Evolutionary conservation across 37 sponge, comb jelly and placozoan species (phyloP).

Genomic region (Aphrocallistes beatrix): DNA sequence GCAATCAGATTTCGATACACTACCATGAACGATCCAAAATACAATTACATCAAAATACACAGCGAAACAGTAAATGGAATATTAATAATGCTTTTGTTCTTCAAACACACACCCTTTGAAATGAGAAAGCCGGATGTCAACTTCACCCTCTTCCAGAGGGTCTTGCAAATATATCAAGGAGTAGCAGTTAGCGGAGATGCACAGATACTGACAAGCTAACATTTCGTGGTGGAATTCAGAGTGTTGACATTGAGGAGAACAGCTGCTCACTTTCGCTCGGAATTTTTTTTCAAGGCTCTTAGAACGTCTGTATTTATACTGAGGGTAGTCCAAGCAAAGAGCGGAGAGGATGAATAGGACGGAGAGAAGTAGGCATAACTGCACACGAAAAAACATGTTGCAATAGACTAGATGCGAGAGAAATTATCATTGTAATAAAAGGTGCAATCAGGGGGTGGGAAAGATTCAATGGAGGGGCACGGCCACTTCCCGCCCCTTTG

Average conservation of each 20-base stretch:
- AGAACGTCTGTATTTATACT: background rate
- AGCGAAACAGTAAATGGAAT: background rate
- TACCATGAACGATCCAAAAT: too few relatives aligned
- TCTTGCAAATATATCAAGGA: background rate
- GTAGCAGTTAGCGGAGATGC: background rate
- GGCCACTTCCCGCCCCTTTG: too few relatives aligned
- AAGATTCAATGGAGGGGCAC: too few relatives aligned
- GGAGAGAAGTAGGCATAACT: too few relatives aligned
- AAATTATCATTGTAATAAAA: too few relatives aligned
- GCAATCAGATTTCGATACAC: too few relatives aligned
- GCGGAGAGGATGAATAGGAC: background rate
- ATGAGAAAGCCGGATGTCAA: background rate
- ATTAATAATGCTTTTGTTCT: background rate
- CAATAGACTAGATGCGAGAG: too few relatives aligned
- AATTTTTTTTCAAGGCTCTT: background rate
- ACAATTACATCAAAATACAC: too few relatives aligned
- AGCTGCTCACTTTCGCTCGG: background rate
- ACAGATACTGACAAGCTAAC: background rate
- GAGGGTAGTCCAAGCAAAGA: background rate
- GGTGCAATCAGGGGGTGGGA: too few relatives aligned
- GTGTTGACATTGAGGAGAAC: background rate
- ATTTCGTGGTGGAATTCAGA: background rate
- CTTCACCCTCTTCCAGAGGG: background rate
- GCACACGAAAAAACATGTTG: too few relatives aligned
- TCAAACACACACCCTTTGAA: background rate